Conservation (phyloP, 2,888 invertebrate genomes). For the Plebejus anna region DNA sequence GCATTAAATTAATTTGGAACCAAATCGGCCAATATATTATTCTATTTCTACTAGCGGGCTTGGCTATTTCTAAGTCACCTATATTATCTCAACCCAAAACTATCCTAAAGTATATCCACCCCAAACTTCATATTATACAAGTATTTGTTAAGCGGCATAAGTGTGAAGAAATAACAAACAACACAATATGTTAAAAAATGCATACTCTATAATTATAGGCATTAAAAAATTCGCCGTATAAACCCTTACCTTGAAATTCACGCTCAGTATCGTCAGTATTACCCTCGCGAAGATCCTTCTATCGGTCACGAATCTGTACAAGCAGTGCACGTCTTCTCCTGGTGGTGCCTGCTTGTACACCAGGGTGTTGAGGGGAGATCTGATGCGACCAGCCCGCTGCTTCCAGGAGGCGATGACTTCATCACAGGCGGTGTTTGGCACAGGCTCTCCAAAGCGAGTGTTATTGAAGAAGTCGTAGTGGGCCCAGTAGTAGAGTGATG, state of each 20-base stretch:
- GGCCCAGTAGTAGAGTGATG: conserved; percentile 96
- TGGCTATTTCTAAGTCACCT: too few relatives aligned
- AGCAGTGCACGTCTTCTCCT: conserved; percentile 87
- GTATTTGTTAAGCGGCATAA: too few relatives aligned
- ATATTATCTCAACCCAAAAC: too few relatives aligned
- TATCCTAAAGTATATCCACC: not conserved
- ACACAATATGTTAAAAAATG: too few relatives aligned
- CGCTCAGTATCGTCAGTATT: conserved; percentile 86
- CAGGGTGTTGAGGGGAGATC: conserved; percentile 92
- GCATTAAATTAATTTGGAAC: not conserved
- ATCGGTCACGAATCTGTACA: conserved; percentile 91
- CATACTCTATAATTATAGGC: too few relatives aligned
- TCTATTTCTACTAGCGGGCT: too few relatives aligned
- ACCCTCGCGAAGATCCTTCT: conserved; percentile 89
- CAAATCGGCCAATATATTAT: not conserved
- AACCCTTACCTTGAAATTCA: conserved; percentile 86
- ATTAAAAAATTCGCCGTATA: too few relatives aligned
- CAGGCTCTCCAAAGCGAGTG: conserved; percentile 90
- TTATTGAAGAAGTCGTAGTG: conserved; percentile 97
- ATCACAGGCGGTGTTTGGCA: conserved; percentile 90
- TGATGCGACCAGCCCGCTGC: conserved; percentile 85
- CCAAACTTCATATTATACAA: not conserved
- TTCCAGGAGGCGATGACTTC: conserved; percentile 94
- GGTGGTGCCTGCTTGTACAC: conserved; percentile 90
- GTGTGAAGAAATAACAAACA: too few relatives aligned